Evolutionary conservation across 2,888 invertebrate genomes (phyloP), one percentile per base, ranked within the genome.

Genomic region (Xestia rhomboidea): DNA sequence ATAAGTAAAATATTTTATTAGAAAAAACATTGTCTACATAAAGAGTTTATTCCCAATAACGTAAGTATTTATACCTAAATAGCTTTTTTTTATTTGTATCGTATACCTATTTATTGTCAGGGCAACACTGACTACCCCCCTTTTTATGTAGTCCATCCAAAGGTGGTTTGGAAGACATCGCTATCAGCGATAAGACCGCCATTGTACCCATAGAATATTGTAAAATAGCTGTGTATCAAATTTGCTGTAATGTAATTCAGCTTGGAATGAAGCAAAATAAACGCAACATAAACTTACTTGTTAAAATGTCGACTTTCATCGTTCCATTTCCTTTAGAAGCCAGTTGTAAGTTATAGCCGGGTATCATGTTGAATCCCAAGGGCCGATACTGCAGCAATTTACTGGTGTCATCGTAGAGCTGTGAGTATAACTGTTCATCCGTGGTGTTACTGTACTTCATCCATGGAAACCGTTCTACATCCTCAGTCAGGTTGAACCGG

Each of bases 251-350:
- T 57, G 13, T n/a, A 27, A n/a, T 18, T 10, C 8, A 38, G 7
- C 10, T 68, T 38, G 2, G 2, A 15, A 24, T 6, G 0, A 27
- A 71, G 18, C 11, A 62, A 77, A 30, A 38, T n/a, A 49, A 73
- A 64, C 21, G 6, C 24, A 51, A 34, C 6, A n/a, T 44, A 67
- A 27, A 92, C 92, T 93, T 93, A 96, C 97, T 94, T 93, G 95
- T 95, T 81, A 95, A 95, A 3, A 97, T 90, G 82, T 97, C 96
- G 68, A 97, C 91, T 86, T 90, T 93, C 18, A 97, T 85, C 34
- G 96, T 96, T 80, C 97, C 97, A 85, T 97, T 96, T 76, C 93
- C 95, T 87, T 94, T 97, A n/a, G 97, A 96, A 60, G 95, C 92
- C 68, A 97, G 91, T 86, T 97, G 95, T 57, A 97, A 90, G 79